phyloP scores from a whole-genome alignment of 1,140 invertebrate species.

The Bicyclus anynana region DNA sequence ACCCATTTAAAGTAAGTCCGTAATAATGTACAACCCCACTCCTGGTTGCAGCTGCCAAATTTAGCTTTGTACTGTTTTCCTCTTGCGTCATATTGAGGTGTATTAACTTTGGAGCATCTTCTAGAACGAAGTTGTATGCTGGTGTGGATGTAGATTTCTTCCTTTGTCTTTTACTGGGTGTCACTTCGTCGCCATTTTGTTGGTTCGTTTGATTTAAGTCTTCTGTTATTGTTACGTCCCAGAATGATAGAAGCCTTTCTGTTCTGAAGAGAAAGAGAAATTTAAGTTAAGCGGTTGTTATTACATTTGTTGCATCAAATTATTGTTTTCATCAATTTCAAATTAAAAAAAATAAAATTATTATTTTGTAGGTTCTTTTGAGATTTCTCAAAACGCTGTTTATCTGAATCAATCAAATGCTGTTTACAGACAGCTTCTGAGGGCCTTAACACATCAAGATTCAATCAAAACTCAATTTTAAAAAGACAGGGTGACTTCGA shows the following conservation, averaged over 20 bases:
- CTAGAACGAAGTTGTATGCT: conserved; percentile 80
- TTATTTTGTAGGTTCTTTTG: no score
- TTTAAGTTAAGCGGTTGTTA: neutral
- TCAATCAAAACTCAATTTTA: no score
- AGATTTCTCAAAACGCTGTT: no score
- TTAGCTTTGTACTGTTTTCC: conserved; percentile 56
- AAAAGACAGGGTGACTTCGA: no score
- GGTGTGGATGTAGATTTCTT: conserved; percentile 41
- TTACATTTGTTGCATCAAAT: no score
- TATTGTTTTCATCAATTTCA: no score
- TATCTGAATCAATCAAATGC: no score
- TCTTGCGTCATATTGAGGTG: conserved; percentile 65
- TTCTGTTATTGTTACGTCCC: conserved; percentile 58
- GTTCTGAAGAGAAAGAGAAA: conserved; percentile 46
- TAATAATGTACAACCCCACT: conserved; percentile 88
- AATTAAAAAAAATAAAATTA: no score
- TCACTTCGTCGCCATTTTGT: conserved; percentile 41
- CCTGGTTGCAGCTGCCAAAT: conserved; percentile 82
- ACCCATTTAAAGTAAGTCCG: conserved; percentile 86
- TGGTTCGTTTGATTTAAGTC: conserved; percentile 35
- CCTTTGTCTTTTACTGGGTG: conserved; percentile 42
- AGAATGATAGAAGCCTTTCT: conserved; percentile 71
- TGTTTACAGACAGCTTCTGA: no score
- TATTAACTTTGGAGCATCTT: conserved; percentile 81
- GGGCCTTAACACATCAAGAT: no score